These are phyloP conservation scores for Syngnathus rostellatus DNA, from an alignment of 2,797 vertebrate species.

Conservation along the genomic window DNA sequence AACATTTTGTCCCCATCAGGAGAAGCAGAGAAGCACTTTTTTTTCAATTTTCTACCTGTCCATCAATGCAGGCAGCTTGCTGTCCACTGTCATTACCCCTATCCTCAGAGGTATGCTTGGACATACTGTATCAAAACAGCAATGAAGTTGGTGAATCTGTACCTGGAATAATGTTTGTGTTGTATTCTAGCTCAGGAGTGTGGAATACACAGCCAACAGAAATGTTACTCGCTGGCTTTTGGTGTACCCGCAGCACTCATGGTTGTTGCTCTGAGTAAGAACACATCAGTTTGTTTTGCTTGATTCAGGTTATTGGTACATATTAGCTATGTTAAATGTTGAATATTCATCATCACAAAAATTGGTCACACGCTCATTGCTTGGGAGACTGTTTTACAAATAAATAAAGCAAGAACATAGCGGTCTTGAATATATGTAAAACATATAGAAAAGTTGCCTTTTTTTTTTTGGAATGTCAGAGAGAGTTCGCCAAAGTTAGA, in stretches of 20 bases:
- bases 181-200: conserved; percentile 75
- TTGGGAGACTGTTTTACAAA: not conserved
- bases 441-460: not conserved
- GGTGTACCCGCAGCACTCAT: conserved; percentile 89
- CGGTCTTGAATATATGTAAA: not conserved
- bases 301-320: not conserved
- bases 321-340: not conserved
- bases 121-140: not conserved
- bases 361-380: not conserved
- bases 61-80: conserved; percentile 89
- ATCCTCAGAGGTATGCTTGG: conserved; percentile 77
- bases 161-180: not conserved
- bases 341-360: not conserved
- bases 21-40: conserved; percentile 83
- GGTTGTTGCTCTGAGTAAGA: conserved; percentile 80
- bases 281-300: not conserved
- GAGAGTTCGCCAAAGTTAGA: not conserved
- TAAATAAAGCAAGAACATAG: not conserved
- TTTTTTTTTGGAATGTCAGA: not conserved
- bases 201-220: conserved; percentile 71
- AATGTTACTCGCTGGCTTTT: conserved; percentile 90
- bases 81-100: conserved; percentile 89
- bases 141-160: not conserved
- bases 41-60: conserved; percentile 95
- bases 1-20: conserved; percentile 59